Evolutionary conservation across 2,797 vertebrate genomes (phyloP).

Genomic region (Chloroceryle amazona): DNA sequence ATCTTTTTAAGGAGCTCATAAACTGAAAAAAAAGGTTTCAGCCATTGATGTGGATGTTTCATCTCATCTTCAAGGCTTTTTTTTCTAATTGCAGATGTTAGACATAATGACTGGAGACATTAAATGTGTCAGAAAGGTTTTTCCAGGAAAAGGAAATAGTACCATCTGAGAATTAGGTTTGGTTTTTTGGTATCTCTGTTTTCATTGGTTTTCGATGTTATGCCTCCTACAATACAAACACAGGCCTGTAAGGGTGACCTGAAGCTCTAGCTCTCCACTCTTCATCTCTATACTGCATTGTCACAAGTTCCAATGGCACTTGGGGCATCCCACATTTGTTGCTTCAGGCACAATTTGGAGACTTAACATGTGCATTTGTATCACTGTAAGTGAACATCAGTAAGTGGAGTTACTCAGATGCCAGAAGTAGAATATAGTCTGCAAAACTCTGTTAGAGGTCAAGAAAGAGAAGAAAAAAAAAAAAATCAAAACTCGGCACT

Average conservation of each 20-base stretch:
- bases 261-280: background rate
- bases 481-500: background rate
- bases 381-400: background rate
- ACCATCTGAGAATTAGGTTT: background rate
- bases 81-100: background rate
- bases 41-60: background rate
- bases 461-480: background rate
- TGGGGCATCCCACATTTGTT: background rate
- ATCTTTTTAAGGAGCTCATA: background rate
- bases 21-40: background rate
- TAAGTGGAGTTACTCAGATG: background rate
- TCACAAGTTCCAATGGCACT: rapidly evolving
- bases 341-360: background rate
- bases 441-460: background rate
- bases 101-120: background rate
- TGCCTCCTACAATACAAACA: background rate
- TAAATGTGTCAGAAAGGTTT: background rate
- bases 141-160: background rate
- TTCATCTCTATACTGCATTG: background rate
- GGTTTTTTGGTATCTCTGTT: background rate
- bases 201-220: background rate
- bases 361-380: background rate
- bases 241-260: background rate
- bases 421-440: background rate
- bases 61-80: background rate